Base-by-base conservation (phyloP, 2,888 invertebrate genomes). In the Bursaphelenchus okinawaensis region DNA sequence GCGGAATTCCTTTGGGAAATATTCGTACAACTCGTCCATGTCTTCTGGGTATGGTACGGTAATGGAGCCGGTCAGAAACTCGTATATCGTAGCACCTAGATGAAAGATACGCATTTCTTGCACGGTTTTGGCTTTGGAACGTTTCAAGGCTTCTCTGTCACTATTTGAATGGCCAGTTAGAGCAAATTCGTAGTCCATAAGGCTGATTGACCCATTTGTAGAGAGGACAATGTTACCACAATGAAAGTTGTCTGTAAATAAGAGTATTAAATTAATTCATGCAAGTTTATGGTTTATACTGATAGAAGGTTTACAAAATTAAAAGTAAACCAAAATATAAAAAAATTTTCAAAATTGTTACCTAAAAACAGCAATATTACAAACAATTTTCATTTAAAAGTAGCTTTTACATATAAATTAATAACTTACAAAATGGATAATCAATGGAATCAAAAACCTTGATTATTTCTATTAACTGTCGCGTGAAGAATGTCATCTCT, bases 41-140 rank as follows among this genome's bases (percentile, higher is more conserved):
- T 59, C 60, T n/a, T 67, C 55, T 26, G 71, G 71, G 23, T 68
- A 66, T 0, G 70, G 70, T 51, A 72, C 68, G n/a, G 59, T 71
- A 12, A 69, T 55, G 8, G 52, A 40, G 20, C 71, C 70, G 12
- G 67, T 68, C 20, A 68, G 20, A 58, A 69, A 65, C 31, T 69
- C 70, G 52, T 73, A 72, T 28, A 69, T 40, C 4, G 58, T 58
- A n/a, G 63, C 60, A 6, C 69, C 70, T 31, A 68, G 72, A 28
- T 40, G 56, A 27, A 63, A 57, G 8, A 69, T 59, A 58, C 63
- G 62, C 70, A 69, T 72, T n/a, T 69, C 67, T 52, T 66, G 68
- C 7, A 69, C 22, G 16, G 66, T 68, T 51, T 69, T 20, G 19
- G 52, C 60, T 26, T 59, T 59, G 1, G 60, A 59, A 16, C 60